phyloP scores from a whole-genome alignment of 2,797 vertebrate species.

The Chelmon rostratus region DNA sequence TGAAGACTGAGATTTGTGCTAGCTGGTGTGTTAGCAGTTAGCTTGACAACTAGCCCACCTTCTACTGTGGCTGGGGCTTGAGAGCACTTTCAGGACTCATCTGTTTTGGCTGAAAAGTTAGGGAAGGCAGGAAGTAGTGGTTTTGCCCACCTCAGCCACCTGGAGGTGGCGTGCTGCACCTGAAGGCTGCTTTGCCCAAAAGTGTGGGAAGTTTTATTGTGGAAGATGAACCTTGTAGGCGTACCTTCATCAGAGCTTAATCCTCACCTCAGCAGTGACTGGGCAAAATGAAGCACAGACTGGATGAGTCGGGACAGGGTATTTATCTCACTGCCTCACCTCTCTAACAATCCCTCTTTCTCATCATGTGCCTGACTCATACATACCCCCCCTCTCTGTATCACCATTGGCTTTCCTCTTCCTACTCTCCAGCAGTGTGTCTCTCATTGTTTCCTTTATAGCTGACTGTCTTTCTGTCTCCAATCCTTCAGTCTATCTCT shows the following conservation, averaged over 20 bases:
- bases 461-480: constrained; percentile 30
- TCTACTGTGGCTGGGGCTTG: neutral
- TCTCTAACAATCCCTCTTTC: neutral
- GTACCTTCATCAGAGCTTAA: constrained; percentile 12
- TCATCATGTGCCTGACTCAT: constrained; percentile 7
- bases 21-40: too few species aligned
- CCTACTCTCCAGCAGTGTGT: neutral
- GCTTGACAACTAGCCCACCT: too few species aligned
- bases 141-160: neutral
- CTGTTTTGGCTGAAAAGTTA: neutral
- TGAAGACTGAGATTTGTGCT: too few species aligned
- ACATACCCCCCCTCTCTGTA: neutral
- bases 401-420: neutral
- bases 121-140: too few species aligned
- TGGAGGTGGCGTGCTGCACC: too few species aligned
- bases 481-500: constrained; percentile 22
- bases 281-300: constrained; percentile 14
- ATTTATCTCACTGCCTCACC: constrained; percentile 16
- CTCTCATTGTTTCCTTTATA: constrained; percentile 4
- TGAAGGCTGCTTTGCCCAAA: too few species aligned
- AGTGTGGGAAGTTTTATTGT: neutral
- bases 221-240: neutral
- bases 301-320: constrained; percentile 8
- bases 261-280: constrained; percentile 5
- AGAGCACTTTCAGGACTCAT: neutral